Evolutionary conservation across 2,113 vertebrate species (phyloP), one percentile per base, ranked within the genome.

Genomic region (Prunella fulvescens): DNA sequence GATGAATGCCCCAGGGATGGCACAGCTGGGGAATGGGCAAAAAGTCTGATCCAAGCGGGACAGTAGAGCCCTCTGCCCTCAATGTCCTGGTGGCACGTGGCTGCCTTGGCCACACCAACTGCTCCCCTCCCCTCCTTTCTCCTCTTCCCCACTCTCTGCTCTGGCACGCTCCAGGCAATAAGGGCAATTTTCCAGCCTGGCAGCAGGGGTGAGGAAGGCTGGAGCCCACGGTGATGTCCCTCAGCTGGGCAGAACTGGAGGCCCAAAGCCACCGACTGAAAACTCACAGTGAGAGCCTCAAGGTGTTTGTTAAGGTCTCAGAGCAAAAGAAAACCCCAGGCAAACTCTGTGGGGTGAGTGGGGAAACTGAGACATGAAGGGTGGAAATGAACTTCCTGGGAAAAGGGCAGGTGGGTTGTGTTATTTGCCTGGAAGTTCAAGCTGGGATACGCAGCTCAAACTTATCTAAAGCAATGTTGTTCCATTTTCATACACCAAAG

Each of bases 141-240:
- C 29, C 67, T 16, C 54, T 28, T 50, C 31, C 19, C 45, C 37
- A 6, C 56, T 48, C 51, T 45, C 40, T 60, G 28, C 25, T 4
- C 50, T 9, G 29, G 14, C n/a, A 24, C 1, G 0, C 4, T 84
- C 61, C 16, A 11, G 45, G 48, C 18, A 54, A 24, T 23, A 11
- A 77, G 65, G 22, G 16, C 20, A 17, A 2, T 48, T 45, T 81
- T 31, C 67, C 60, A 86, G 45, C 50, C 66, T 57, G 57, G 66
- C 11, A 19, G 19, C 0, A 1, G 48, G 65, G 14, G 4, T 50
- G 50, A 65, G 44, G 12, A 40, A 35, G 31, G 64, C n/a, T 86
- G 86, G n/a, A 67, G 35, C 4, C 12, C 5, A 1, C 0, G 0
- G 33, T 2, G 39, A 8, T 44, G 65, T 3, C 44, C 19, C 2